Conservation (phyloP, 2,113 vertebrate species). For the Cyrtonyx montezumae region DNA sequence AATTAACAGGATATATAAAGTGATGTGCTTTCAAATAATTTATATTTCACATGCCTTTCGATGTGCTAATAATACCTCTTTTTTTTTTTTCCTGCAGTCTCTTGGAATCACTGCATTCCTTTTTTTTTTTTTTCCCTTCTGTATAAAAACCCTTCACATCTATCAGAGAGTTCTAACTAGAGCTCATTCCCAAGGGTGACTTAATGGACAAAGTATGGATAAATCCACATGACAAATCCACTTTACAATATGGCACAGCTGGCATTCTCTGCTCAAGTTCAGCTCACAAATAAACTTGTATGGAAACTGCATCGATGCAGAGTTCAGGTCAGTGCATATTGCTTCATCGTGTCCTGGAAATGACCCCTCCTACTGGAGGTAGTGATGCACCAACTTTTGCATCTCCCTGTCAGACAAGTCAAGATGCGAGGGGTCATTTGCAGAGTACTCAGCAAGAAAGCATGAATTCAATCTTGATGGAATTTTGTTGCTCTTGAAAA, state of each 20-base stretch:
- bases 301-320: neutral
- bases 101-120: constrained; percentile 12
- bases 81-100: constrained; percentile 8
- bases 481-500: neutral
- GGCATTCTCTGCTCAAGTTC: constrained; percentile 38
- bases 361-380: neutral
- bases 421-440: neutral
- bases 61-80: constrained; percentile 17
- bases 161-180: constrained; percentile 61
- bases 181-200: constrained; percentile 68
- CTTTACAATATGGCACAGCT: constrained; percentile 46
- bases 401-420: neutral
- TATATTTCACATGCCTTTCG: constrained; percentile 42
- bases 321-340: constrained; percentile 13
- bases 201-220: constrained; percentile 75
- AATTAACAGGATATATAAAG: constrained; percentile 60
- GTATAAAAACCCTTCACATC: constrained; percentile 42
- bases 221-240: constrained; percentile 71
- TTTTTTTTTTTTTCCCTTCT: neutral
- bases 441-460: neutral
- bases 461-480: neutral
- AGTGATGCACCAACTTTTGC: neutral
- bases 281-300: constrained; percentile 26
- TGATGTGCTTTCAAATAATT: constrained; percentile 50
- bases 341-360: constrained; percentile 50